These are phyloP conservation scores for Arrhopalites spinosus DNA, from an alignment of 2,888 invertebrate genomes.

Conservation along the genomic window DNA sequence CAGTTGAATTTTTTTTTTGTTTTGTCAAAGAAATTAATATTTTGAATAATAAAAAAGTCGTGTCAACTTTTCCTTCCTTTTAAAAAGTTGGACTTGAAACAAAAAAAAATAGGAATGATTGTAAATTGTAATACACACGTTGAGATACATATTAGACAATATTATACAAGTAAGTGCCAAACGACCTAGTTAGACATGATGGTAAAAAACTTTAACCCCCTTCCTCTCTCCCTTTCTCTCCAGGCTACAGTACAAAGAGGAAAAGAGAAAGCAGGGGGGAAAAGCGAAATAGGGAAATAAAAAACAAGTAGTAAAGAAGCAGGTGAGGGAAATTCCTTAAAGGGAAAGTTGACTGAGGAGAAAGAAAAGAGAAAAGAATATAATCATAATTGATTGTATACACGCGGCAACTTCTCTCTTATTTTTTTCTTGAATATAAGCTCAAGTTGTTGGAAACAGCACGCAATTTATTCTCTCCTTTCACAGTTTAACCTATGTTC, in stretches of 20 bases:
- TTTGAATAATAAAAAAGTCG: no score
- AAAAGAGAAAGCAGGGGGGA: neutral
- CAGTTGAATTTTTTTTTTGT: no score
- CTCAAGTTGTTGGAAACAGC: neutral
- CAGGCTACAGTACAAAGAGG: neutral
- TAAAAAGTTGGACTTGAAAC: no score
- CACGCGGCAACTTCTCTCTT: neutral
- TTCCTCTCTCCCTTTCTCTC: neutral
- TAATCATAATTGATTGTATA: constrained; percentile 34
- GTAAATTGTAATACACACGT: no score
- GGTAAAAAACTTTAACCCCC: constrained; percentile 17
- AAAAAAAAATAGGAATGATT: no score
- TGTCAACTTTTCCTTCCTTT: no score
- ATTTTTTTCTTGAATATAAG: neutral
- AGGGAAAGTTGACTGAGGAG: neutral
- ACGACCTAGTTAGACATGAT: constrained; percentile 5
- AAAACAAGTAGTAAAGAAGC: no score
- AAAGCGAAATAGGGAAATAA: neutral
- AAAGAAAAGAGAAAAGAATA: constrained; percentile 15
- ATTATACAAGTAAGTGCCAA: neutral
- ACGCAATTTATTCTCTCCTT: neutral
- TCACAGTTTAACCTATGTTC: neutral
- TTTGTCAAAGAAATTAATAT: no score
- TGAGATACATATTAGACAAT: no score
- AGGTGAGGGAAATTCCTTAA: constrained; percentile 24